phyloP scores from a whole-genome alignment of 2,113 vertebrate genomes.

The Ceyx margarethae region DNA sequence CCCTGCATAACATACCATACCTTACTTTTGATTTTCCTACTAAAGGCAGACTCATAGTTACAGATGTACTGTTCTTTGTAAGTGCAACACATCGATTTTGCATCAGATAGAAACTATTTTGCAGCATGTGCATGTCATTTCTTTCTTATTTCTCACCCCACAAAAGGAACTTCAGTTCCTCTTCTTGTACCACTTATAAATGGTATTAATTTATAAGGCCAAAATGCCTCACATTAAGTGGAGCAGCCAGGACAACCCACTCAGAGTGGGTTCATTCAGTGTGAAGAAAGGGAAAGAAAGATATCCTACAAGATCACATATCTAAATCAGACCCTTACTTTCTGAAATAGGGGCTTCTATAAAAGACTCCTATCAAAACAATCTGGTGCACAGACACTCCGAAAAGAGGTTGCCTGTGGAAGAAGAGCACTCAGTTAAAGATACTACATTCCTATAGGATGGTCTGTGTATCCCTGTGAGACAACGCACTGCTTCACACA shows the following conservation, averaged over 20 bases:
- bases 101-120: background rate
- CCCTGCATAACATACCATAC: background rate
- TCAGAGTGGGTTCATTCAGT: background rate
- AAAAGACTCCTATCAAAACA: background rate
- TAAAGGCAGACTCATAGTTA: background rate
- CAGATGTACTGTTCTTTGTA: background rate
- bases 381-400: background rate
- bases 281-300: background rate
- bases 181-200: background rate
- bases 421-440: background rate
- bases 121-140: background rate
- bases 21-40: background rate
- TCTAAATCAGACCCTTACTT: background rate
- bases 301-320: rapidly evolving
- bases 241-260: background rate
- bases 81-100: background rate
- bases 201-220: background rate
- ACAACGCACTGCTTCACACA: background rate
- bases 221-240: background rate
- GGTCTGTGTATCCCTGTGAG: rapidly evolving
- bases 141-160: background rate
- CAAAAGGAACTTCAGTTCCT: background rate
- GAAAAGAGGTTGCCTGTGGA: background rate
- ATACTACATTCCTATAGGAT: background rate
- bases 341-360: background rate